Conservation (phyloP, 2,888 invertebrate species). For the Xestia sexstrigata region DNA sequence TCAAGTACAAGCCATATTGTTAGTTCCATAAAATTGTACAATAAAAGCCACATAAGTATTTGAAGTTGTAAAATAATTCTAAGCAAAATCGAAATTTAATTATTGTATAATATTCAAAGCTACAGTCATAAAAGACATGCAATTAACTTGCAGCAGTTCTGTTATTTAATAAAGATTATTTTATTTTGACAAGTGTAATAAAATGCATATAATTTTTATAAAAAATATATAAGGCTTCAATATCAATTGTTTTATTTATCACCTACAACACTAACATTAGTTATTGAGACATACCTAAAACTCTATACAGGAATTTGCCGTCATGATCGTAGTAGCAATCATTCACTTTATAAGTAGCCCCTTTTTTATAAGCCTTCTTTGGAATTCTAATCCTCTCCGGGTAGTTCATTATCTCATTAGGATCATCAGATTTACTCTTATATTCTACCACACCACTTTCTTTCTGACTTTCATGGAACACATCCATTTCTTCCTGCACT, state of each 20-base stretch:
- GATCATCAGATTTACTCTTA: constrained; percentile 71
- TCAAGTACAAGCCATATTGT: constrained; percentile 84
- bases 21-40: constrained; percentile 82
- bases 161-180: constrained; percentile 74
- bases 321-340: constrained; percentile 96
- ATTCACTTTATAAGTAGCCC: constrained; percentile 93
- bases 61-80: constrained; percentile 73
- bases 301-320: constrained; percentile 95
- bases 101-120: constrained; percentile 56
- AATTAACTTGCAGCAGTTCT: constrained; percentile 64
- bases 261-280: constrained; percentile 33
- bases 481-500: constrained; percentile 73
- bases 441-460: constrained; percentile 69
- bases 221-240: constrained; percentile 86
- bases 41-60: constrained; percentile 69
- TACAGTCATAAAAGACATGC: constrained; percentile 73
- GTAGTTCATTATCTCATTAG: constrained; percentile 81
- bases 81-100: constrained; percentile 60
- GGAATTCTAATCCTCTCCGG: constrained; percentile 93
- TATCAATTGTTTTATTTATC: constrained; percentile 80
- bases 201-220: constrained; percentile 88
- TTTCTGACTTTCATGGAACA: constrained; percentile 65
- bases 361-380: constrained; percentile 91
- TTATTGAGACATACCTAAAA: constrained; percentile 92
- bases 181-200: constrained; percentile 84